Base-by-base conservation (phyloP, 2,797 vertebrate genomes). In the Phrynocephalus forsythii region DNA sequence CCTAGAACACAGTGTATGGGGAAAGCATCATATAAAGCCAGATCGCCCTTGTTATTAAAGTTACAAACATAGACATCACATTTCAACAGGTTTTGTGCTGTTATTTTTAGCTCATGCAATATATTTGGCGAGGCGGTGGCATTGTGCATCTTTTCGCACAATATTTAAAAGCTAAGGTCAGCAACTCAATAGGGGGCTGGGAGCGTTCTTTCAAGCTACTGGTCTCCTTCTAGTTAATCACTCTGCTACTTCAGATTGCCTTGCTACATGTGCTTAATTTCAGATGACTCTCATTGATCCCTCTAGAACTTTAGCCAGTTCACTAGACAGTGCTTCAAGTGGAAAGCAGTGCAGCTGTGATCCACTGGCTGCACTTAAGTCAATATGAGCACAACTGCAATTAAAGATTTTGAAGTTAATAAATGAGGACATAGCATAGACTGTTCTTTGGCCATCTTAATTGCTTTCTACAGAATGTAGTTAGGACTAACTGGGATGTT, bases 391-490 rank as follows among this genome's bases (percentile, higher is more conserved):
- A 69, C 63, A 78, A 26, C 30, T 60, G 66, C 75, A 87, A 60
- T 78, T 83, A 78, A 79, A 67, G 60, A 30, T 30, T 48, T 87
- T 83, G 73, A 69, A 52, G 48, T 78, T 82, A 87, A 87, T 76
- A 77, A 69, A 69, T 78, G 38, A 83, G 78, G 63, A 78, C 30
- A 24, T 60, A 52, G 81, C 10, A 28, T 60, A 48, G 67, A 30
- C 60, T 33, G 67, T 79, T 75, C 33, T 66, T 30, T 78, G 44
- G 48, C 30, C 38, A 87, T 16, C 11, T 83, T 77, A 76, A 75
- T 78, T 63, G 69, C 63, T 78, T 69, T 60, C 75, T 71, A 78
- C 50, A 63, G 24, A 63, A 26, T 30, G 28, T 67, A 52, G n/a
- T 77, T 87, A 77, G 44, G 11, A 82, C 52, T 60, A 76, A 20